Evolutionary conservation across 2,797 vertebrate species (phyloP).

Genomic region (Acomys russatus): DNA sequence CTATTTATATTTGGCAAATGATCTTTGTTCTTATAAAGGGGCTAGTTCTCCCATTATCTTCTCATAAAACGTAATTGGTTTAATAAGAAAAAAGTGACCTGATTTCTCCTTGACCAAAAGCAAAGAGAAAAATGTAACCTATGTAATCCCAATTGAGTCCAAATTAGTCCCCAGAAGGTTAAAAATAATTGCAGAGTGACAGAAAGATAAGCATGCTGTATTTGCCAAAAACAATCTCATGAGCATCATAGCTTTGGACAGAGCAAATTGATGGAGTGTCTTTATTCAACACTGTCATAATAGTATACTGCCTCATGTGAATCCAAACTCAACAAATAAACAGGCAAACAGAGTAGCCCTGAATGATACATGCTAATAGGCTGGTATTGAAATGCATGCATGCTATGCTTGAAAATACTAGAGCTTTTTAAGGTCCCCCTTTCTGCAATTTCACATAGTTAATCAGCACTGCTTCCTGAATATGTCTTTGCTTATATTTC

Average conservation of each 20-base stretch:
- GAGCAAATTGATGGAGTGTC: not conserved
- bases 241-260: not conserved
- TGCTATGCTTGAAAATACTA: not conserved
- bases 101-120: constrained; percentile 19
- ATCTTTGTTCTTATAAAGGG: constrained; percentile 31
- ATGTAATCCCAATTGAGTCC: not conserved
- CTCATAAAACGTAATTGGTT: constrained; percentile 6
- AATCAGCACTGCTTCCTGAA: not conserved
- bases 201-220: not conserved
- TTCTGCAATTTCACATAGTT: not conserved
- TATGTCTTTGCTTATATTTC: not conserved
- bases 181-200: not conserved
- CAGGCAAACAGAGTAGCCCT: not conserved
- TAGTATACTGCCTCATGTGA: not conserved
- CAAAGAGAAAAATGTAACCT: not conserved
- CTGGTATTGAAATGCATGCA: not conserved
- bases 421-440: not conserved
- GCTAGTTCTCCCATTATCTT: not conserved
- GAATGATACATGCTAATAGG: constrained; percentile 41
- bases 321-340: not conserved
- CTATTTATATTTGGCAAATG: not conserved
- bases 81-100: constrained; percentile 31
- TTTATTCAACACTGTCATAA: not conserved
- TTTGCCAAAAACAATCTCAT: constrained; percentile 30
- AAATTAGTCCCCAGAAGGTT: not conserved